These are phyloP conservation scores for Hypomecis punctinalis DNA, from an alignment of 2,888 invertebrate genomes.

Conservation along the genomic window DNA sequence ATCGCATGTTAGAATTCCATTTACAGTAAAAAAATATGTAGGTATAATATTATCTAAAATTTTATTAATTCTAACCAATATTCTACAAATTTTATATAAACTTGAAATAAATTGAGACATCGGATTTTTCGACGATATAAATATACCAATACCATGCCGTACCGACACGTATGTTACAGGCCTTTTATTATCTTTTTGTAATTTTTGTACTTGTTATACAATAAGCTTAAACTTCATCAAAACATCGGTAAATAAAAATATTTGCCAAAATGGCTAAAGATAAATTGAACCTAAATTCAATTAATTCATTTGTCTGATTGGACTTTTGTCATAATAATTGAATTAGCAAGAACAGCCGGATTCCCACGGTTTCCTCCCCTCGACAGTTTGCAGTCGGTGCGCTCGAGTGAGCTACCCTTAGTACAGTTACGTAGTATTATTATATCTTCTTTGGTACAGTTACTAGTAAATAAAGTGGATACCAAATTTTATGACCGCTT, in stretches of 20 bases:
- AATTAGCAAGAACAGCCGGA: conserved; percentile 10
- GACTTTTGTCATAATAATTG: conserved; percentile 18
- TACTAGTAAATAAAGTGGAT: not conserved
- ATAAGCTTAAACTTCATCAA: too few species aligned
- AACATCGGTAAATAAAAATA: not conserved
- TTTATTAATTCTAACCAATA: too few species aligned
- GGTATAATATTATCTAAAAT: too few species aligned
- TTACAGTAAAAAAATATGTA: too few species aligned
- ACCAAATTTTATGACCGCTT: not conserved
- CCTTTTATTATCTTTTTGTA: too few species aligned
- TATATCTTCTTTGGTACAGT: not conserved
- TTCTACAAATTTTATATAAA: too few species aligned
- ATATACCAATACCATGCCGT: too few species aligned
- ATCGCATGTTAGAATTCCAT: too few species aligned
- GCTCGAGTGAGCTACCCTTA: conserved; percentile 15
- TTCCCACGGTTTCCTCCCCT: conserved; percentile 28
- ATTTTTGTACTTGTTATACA: too few species aligned
- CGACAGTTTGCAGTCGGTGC: conserved; percentile 23
- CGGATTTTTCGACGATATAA: too few species aligned
- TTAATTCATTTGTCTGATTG: conserved; percentile 9
- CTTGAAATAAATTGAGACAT: too few species aligned
- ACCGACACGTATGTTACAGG: too few species aligned
- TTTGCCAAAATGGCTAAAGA: not conserved
- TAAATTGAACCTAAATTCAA: conserved; percentile 8
- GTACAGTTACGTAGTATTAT: not conserved